A percentile compares a stretch with the other conserved stretches of the same genome.
Conservation (phyloP, 2,797 vertebrate genomes). For the Microchirus variegatus region DNA sequence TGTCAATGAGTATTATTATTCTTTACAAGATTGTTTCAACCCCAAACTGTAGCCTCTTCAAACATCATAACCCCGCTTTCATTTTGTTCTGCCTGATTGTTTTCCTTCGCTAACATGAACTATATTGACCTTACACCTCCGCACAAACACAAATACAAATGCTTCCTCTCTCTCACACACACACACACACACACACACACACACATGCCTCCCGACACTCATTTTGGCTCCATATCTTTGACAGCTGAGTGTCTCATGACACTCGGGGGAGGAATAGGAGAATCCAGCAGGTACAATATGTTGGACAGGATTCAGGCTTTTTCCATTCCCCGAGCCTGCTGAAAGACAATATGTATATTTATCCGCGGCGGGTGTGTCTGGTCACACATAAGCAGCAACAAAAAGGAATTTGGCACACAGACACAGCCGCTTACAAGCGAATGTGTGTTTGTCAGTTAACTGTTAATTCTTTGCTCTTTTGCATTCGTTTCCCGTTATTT, state of each 20-base stretch:
- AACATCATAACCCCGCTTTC: too few relatives aligned
- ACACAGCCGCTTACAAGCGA: slow-evolving; percentile 7
- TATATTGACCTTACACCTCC: slow-evolving; percentile 32
- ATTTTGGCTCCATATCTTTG: slow-evolving; percentile 49
- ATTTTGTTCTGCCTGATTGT: slow-evolving; percentile 20
- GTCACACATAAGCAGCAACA: slow-evolving; percentile 22
- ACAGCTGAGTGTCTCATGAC: slow-evolving; percentile 75
- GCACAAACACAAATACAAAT: slow-evolving; percentile 11
- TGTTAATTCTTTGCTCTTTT: too few relatives aligned
- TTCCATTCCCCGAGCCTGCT: slow-evolving; percentile 62
- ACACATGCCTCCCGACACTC: slow-evolving; percentile 50
- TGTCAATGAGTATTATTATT: too few relatives aligned
- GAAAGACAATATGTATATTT: slow-evolving; percentile 68
- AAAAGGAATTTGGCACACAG: background rate
- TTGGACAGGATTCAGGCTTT: slow-evolving; percentile 70
- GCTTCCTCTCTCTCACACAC: slow-evolving; percentile 16
- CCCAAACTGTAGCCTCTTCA: background rate
- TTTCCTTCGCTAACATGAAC: slow-evolving; percentile 14
- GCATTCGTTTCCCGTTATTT: background rate
- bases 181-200: slow-evolving; percentile 12
- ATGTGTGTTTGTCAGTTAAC: background rate
- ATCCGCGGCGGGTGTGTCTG: slow-evolving; percentile 41
- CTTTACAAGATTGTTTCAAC: too few relatives aligned
- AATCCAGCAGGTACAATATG: slow-evolving; percentile 72
- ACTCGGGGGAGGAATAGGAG: slow-evolving; percentile 61